Conservation (phyloP, 2,797 vertebrate genomes). For the Sebastes aleutianus region DNA sequence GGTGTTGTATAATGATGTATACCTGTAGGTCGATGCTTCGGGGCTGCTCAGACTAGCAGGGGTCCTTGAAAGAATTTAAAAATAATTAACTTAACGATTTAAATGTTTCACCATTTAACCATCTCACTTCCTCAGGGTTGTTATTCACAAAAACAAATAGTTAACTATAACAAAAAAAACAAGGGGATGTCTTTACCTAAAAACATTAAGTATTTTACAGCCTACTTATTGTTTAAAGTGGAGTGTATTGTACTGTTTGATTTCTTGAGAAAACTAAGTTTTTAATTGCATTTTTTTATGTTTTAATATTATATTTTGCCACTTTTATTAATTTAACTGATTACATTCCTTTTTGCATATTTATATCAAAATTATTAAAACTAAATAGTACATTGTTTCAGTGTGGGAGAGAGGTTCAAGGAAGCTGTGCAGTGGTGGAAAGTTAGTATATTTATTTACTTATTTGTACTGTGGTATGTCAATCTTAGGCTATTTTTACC, state of each 20-base stretch:
- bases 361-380: background rate
- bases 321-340: background rate
- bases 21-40: rapidly evolving
- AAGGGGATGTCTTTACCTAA: background rate
- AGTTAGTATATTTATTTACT: background rate
- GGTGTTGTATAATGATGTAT: background rate
- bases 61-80: background rate
- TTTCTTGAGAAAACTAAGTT: background rate
- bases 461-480: background rate
- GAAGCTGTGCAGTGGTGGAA: background rate
- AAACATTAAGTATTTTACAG: background rate
- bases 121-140: background rate
- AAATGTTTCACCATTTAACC: background rate
- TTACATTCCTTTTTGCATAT: background rate
- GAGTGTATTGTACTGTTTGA: background rate
- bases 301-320: background rate
- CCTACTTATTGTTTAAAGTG: background rate
- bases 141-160: background rate
- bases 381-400: background rate
- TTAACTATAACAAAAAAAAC: background rate
- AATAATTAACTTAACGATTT: background rate
- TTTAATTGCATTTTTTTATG: background rate
- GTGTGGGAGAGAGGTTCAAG: background rate
- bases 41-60: background rate
- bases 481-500: too few species aligned